These are phyloP conservation scores for Netelia fuscicornis DNA, from an alignment of 2,888 invertebrate species.

Conservation along the genomic window DNA sequence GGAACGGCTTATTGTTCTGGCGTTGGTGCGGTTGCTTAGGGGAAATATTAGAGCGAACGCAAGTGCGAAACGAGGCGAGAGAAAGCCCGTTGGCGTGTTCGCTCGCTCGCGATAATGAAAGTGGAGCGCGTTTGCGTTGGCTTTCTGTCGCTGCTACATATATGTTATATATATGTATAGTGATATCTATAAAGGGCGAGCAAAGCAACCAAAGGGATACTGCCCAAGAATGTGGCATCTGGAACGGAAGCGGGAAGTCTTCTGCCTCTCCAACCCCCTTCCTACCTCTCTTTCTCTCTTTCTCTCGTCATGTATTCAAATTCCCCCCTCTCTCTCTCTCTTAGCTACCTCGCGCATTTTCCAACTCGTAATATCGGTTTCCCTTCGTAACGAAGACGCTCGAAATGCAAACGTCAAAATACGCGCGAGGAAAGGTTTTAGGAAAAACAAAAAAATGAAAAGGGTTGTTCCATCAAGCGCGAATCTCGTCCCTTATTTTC, in stretches of 20 bases:
- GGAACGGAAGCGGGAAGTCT: slow-evolving; percentile 23
- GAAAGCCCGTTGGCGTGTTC: slow-evolving; percentile 9
- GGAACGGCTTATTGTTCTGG: slow-evolving; percentile 19
- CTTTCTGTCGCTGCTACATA: slow-evolving; percentile 10
- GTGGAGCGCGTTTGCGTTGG: slow-evolving; percentile 29
- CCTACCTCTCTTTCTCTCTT: neutral
- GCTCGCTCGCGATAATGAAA: slow-evolving; percentile 41
- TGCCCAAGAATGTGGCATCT: slow-evolving; percentile 37
- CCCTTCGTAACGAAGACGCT: neutral
- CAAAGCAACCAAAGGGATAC: neutral
- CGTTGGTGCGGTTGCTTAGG: slow-evolving; percentile 9
- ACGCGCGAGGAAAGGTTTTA: neutral
- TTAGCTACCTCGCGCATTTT: neutral
- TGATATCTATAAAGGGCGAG: neutral
- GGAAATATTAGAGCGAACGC: slow-evolving; percentile 39
- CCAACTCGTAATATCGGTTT: slow-evolving; percentile 5
- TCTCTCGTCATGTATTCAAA: slow-evolving; percentile 19
- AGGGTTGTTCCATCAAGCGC: neutral
- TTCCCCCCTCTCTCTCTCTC: too few species aligned
- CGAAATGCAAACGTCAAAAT: neutral
- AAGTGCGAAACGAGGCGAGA: slow-evolving; percentile 52
- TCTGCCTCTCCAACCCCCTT: neutral
- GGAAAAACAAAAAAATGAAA: neutral
- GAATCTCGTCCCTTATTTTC: neutral
- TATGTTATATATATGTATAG: neutral